These are phyloP conservation scores for Alectoris magna DNA, from an alignment of 2,797 vertebrate genomes.

Conservation along the genomic window DNA sequence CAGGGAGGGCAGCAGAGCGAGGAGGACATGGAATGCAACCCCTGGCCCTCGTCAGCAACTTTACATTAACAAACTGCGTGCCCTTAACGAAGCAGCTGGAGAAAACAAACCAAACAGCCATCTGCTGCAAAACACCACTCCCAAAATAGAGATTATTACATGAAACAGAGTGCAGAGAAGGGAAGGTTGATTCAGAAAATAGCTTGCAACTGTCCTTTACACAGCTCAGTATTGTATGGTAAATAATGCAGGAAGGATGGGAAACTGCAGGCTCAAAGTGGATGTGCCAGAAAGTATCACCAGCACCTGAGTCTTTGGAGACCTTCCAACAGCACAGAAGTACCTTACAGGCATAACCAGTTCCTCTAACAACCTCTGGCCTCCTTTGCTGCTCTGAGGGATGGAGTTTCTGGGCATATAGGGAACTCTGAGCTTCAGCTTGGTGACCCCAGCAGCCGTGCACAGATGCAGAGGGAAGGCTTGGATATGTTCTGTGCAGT, in stretches of 20 bases:
- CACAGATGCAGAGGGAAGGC: neutral
- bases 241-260: constrained; percentile 71
- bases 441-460: neutral
- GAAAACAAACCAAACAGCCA: constrained; percentile 8
- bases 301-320: constrained; percentile 31
- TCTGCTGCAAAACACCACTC: constrained; percentile 50
- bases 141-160: constrained; percentile 53
- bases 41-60: neutral
- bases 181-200: constrained; percentile 56
- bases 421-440: neutral
- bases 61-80: neutral
- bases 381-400: neutral
- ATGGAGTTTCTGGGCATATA: neutral
- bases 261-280: constrained; percentile 56
- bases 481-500: neutral
- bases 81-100: neutral
- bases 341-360: neutral
- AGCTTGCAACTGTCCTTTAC: constrained; percentile 31
- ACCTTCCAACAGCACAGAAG: constrained; percentile 23
- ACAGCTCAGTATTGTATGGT: neutral
- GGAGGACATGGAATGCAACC: neutral
- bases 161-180: neutral
- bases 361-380: neutral
- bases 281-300: constrained; percentile 29
- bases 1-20: neutral